phyloP scores from a whole-genome alignment of 1,140 invertebrate genomes.

The Drosophila quadrilineata region DNA sequence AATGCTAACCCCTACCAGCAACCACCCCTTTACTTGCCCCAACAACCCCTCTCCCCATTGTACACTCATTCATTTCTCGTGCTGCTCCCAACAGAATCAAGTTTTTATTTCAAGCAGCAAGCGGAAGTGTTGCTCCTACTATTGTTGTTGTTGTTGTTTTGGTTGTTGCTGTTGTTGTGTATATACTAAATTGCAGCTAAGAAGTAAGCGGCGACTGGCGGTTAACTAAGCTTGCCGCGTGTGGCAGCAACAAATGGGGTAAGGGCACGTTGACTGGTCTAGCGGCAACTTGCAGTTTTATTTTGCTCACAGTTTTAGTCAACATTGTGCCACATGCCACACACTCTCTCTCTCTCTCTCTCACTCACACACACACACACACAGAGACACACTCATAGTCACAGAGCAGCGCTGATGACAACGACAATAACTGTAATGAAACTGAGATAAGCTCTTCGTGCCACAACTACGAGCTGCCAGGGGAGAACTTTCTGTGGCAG shows the following conservation, averaged over 20 bases:
- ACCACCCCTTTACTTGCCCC: background rate
- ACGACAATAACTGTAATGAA: constrained; percentile 74
- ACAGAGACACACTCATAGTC: no score
- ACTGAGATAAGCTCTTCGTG: constrained; percentile 59
- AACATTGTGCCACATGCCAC: constrained; percentile 64
- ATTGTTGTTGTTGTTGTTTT: constrained; percentile 22
- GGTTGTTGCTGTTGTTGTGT: constrained; percentile 18
- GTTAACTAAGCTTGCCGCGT: background rate
- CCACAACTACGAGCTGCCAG: background rate
- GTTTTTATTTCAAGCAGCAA: constrained; percentile 74
- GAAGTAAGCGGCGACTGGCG: constrained; percentile 25
- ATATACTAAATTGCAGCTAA: constrained; percentile 38
- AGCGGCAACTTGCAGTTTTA: constrained; percentile 44
- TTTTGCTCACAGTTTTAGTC: constrained; percentile 43
- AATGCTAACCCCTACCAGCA: constrained; percentile 45
- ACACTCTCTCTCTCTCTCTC: no score
- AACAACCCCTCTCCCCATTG: background rate
- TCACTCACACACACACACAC: no score
- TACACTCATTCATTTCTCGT: background rate
- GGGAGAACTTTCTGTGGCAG: no score
- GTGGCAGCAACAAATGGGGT: no score
- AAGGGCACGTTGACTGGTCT: constrained; percentile 8
- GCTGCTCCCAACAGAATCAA: constrained; percentile 47
- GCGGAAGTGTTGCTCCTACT: constrained; percentile 62
- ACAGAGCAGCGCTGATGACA: constrained; percentile 63